Conservation (phyloP, 2,113 vertebrate genomes). For the Albula glossodonta region DNA sequence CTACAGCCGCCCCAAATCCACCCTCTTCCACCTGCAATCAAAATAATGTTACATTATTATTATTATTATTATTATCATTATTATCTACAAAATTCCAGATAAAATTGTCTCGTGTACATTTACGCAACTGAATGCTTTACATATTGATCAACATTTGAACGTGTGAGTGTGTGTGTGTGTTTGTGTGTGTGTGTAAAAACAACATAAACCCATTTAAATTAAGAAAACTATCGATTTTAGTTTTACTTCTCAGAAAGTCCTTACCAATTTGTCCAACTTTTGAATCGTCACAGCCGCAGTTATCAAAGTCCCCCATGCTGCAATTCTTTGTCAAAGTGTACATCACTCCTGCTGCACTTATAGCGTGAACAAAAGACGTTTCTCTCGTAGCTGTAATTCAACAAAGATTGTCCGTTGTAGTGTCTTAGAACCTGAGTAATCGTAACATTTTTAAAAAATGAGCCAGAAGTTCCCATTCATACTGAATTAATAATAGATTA, state of each 20-base stretch:
- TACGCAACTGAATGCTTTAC: too few species aligned
- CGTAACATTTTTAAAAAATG: too few species aligned
- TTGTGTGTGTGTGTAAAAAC: background rate
- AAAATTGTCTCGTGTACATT: too few species aligned
- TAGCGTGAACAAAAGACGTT: constrained; percentile 90
- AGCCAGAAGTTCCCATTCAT: too few species aligned
- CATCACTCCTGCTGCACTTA: constrained; percentile 94
- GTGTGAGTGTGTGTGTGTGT: too few species aligned
- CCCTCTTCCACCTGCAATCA: constrained; percentile 80
- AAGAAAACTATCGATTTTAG: too few species aligned
- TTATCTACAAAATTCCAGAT: too few species aligned
- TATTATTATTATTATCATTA: too few species aligned
- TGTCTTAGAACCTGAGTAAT: background rate
- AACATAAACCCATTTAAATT: background rate
- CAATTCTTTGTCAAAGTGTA: constrained; percentile 95
- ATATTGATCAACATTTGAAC: too few species aligned
- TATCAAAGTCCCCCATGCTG: constrained; percentile 93
- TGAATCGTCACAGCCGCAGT: constrained; percentile 92
- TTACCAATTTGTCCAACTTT: constrained; percentile 84
- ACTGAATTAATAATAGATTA: too few species aligned
- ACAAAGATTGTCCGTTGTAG: background rate
- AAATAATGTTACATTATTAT: background rate
- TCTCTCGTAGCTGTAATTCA: constrained; percentile 83
- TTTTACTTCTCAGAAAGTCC: background rate
- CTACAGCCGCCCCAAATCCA: constrained; percentile 99